A percentile compares a stretch with the other conserved stretches of the same genome.
Evolutionary conservation across 2,113 vertebrate species (phyloP).

Genomic region (Coreoperca whiteheadi): DNA sequence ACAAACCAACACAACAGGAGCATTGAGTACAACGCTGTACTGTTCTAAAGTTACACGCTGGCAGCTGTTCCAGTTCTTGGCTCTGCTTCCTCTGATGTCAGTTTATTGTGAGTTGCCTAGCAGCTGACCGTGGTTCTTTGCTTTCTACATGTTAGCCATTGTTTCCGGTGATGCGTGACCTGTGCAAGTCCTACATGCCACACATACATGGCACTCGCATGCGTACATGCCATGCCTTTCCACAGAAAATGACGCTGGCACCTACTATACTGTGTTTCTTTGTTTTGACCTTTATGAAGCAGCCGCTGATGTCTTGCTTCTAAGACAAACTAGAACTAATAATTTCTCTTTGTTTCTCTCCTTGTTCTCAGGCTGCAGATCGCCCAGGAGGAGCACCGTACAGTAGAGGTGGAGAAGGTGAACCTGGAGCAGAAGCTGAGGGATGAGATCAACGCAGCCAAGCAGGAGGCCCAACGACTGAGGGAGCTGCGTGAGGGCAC

Average conservation of each 20-base stretch:
- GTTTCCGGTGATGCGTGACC: constrained; percentile 64
- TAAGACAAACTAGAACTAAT: neutral
- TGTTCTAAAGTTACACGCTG: constrained; percentile 67
- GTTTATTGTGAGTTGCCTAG: constrained; percentile 63
- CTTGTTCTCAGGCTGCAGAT: constrained; percentile 90
- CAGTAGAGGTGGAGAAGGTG: constrained; percentile 97
- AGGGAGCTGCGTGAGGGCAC: constrained; percentile 95
- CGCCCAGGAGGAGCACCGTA: constrained; percentile 96
- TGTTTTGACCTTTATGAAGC: neutral
- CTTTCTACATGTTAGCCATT: constrained; percentile 57
- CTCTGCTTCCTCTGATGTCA: constrained; percentile 57
- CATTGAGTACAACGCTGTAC: constrained; percentile 46
- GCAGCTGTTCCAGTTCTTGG: constrained; percentile 72
- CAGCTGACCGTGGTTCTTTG: constrained; percentile 52
- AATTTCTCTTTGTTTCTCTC: neutral
- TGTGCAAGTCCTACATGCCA: constrained; percentile 37
- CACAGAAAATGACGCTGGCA: neutral
- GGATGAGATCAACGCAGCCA: constrained; percentile 95
- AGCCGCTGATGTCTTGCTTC: neutral
- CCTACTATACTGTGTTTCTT: neutral
- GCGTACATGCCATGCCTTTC: constrained; percentile 13
- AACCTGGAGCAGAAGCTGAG: constrained; percentile 96
- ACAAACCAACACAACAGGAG: constrained; percentile 25
- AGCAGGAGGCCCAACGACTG: constrained; percentile 96
- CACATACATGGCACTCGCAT: constrained; percentile 21